phyloP scores from a whole-genome alignment of 2,797 vertebrate genomes.

The Malacoraja senta region DNA sequence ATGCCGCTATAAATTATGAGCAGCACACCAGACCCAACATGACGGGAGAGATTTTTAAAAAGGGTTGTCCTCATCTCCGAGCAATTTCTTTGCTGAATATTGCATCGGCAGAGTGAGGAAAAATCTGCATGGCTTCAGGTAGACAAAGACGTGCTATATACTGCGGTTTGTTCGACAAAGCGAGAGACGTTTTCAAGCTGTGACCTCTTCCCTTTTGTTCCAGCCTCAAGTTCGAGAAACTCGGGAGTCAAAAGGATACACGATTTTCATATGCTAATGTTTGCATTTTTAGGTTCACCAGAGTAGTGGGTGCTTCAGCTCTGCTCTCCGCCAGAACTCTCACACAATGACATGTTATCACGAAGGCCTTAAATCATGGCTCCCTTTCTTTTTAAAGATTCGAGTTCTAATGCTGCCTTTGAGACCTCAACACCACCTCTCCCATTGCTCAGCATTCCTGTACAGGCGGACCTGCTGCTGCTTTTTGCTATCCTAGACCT shows the following conservation, averaged over 20 bases:
- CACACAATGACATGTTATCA: background rate
- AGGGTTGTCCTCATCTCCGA: background rate
- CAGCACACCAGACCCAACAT: background rate
- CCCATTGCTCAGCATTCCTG: background rate
- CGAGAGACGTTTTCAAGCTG: background rate
- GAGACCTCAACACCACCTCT: background rate
- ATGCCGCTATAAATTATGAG: slow-evolving; percentile 18
- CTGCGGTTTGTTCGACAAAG: background rate
- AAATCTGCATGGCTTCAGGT: background rate
- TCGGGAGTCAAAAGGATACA: slow-evolving; percentile 2
- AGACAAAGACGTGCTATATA: slow-evolving; percentile 21
- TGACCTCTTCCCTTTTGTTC: slow-evolving; percentile 22
- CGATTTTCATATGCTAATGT: slow-evolving; percentile 20
- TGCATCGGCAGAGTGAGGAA: background rate
- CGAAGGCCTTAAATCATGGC: background rate
- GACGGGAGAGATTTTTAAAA: slow-evolving; percentile 17
- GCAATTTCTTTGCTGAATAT: background rate
- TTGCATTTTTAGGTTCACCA: background rate
- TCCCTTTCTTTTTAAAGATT: background rate
- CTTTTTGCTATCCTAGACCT: background rate
- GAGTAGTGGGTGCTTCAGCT: background rate
- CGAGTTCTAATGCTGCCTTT: background rate
- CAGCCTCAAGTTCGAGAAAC: background rate
- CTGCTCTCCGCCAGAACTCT: background rate
- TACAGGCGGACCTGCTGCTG: background rate